Base-by-base conservation (phyloP, 2,888 invertebrate genomes). In the Petrolisthes manimaculis region DNA sequence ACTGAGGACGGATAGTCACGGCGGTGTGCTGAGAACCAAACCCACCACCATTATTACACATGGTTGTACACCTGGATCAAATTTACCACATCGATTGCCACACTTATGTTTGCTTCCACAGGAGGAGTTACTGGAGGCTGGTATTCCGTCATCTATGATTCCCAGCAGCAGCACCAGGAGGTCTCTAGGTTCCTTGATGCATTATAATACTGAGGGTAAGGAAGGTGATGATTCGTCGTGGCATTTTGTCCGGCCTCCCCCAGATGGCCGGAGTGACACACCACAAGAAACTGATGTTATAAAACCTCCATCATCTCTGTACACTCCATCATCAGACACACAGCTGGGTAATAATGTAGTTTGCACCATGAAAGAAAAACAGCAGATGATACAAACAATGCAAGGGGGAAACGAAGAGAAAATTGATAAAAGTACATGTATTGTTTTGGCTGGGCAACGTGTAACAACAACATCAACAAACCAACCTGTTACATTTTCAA, bases 241-340 rank as follows among this genome's bases (percentile, higher is more conserved):
- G 88, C 88, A 84, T 54, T 88, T 88, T 84, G 88, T 88, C 51
- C 74, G 88, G 53, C 88, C 88, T 8, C 88, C 88, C n/a, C 84
- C 88, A 51, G 88, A 88, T 75, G 84, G 84, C 3, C 88, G 75
- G 24, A 88, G 88, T 67, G 81, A 88, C 21, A 74, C 88, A 53
- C 67, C 84, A 6, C 74, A 55, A 55, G 84, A 82, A 6, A 77
- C 21, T 14, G 86, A 87, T n/a, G 69, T 18, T 69, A 8, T 18
- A 37, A 6, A 12, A 6, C 71, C 71, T n/a, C 71, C 71, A 12
- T 12, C 3, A 18, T 6, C n/a, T 71, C 12, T 9, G 18, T 61
- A 61, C 18, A 61, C 9, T 14, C 71, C 71, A 12, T 71, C 71
- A 14, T 8, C 55, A 5, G 37, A 3, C 18, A 51, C 54, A 14